These are phyloP conservation scores for Ochropacha duplaris DNA, from an alignment of 2,888 invertebrate species.

Conservation along the genomic window DNA sequence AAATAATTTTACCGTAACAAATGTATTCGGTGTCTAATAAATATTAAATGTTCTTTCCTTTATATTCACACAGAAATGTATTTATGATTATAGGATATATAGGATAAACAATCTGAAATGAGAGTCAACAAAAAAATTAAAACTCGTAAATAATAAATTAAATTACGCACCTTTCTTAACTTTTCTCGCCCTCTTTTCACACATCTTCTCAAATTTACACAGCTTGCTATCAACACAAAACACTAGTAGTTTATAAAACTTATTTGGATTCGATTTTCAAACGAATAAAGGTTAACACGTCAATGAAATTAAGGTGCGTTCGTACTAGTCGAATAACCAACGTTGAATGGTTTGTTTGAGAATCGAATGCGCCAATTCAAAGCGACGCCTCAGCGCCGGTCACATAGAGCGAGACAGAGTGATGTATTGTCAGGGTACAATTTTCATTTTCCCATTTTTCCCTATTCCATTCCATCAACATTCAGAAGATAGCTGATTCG, in stretches of 20 bases:
- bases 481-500: no score
- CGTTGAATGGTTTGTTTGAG: constrained; percentile 48
- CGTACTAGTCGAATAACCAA: constrained; percentile 28
- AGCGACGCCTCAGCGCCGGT: constrained; percentile 23
- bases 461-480: neutral
- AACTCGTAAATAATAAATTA: neutral
- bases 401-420: constrained; percentile 24
- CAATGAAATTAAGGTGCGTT: constrained; percentile 26
- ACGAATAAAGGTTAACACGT: neutral
- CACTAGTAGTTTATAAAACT: constrained; percentile 25
- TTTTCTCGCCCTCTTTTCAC: constrained; percentile 65
- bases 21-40: no score
- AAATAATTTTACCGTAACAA: no score
- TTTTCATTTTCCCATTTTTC: neutral
- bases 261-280: neutral
- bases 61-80: neutral
- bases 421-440: constrained; percentile 26
- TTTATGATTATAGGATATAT: neutral
- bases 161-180: constrained; percentile 57
- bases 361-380: constrained; percentile 42
- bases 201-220: constrained; percentile 53
- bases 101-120: constrained; percentile 17
- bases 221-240: constrained; percentile 38
- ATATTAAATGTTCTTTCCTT: no score
- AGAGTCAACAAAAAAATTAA: constrained; percentile 6